These are phyloP conservation scores for Anthoptus insignis DNA, from an alignment of 2,888 invertebrate species.

Conservation along the genomic window DNA sequence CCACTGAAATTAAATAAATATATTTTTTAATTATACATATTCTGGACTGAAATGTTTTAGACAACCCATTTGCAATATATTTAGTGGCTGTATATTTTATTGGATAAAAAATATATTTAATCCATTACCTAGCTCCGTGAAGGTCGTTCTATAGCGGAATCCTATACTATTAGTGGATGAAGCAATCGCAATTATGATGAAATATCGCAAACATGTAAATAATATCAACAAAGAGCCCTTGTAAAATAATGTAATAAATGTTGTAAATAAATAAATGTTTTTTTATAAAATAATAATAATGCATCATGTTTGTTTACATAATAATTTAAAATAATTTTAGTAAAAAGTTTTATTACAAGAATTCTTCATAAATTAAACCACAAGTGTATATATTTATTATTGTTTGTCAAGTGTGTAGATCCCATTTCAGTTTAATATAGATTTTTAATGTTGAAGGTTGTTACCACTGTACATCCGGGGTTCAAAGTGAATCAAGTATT, in stretches of 20 bases:
- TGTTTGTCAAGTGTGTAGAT: not conserved
- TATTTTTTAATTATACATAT: too few species aligned
- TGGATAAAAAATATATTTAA: too few species aligned
- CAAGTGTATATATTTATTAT: not conserved
- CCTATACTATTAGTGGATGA: too few species aligned
- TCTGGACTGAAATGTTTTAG: too few species aligned
- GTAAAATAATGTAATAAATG: constrained; percentile 18
- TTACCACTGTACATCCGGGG: not conserved
- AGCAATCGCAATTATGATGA: not conserved
- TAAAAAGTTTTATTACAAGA: too few species aligned
- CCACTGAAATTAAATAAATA: too few species aligned
- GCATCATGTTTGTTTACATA: not conserved
- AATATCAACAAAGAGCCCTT: not conserved
- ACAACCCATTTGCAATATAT: too few species aligned
- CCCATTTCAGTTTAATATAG: not conserved
- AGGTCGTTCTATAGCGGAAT: too few species aligned
- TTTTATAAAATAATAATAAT: not conserved
- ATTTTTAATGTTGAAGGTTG: constrained; percentile 1
- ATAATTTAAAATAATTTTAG: constrained; percentile 1
- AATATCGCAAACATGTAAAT: constrained; percentile 20
- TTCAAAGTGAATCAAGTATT: not conserved
- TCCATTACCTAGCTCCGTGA: too few species aligned
- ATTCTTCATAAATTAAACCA: not conserved
- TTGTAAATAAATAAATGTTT: constrained; percentile 16
- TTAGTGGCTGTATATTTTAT: too few species aligned